Conservation (phyloP, 2,113 vertebrate species). For the Neoarius graeffei region DNA sequence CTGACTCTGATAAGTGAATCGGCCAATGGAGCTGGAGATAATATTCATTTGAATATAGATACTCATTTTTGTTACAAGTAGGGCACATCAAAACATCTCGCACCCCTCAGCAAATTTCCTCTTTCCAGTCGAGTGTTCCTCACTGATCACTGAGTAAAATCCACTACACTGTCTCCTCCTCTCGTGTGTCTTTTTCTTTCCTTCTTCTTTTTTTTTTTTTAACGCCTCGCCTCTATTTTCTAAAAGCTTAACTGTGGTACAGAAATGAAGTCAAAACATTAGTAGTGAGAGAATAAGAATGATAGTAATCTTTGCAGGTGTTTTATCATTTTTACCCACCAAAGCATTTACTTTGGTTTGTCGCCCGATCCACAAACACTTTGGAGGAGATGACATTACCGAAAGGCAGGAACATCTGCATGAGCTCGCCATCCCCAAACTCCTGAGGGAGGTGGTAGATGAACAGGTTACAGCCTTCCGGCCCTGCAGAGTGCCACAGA, state of each 20-base stretch:
- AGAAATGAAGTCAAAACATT: slow-evolving; percentile 71
- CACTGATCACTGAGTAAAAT: slow-evolving; percentile 55
- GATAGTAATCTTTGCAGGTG: slow-evolving; percentile 90
- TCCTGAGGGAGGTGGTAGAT: slow-evolving; percentile 99
- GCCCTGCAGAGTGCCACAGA: slow-evolving; percentile 77
- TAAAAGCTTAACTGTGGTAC: slow-evolving; percentile 53
- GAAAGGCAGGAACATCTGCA: slow-evolving; percentile 99
- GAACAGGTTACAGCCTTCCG: slow-evolving; percentile 99
- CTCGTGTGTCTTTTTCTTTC: slow-evolving; percentile 35
- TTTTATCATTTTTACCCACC: slow-evolving; percentile 99
- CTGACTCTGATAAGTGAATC: slow-evolving; percentile 49
- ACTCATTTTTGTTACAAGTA: slow-evolving; percentile 38
- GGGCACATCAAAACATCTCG: slow-evolving; percentile 30
- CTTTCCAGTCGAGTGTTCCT: slow-evolving; percentile 39
- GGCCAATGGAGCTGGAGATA: slow-evolving; percentile 48
- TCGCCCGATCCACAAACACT: slow-evolving; percentile 99
- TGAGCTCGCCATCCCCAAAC: slow-evolving; percentile 99
- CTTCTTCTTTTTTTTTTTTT: slow-evolving; percentile 19
- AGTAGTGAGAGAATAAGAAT: slow-evolving; percentile 82
- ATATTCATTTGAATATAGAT: slow-evolving; percentile 47
- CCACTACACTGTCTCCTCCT: slow-evolving; percentile 31
- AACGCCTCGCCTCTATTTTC: slow-evolving; percentile 20
- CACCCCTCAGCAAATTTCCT: slow-evolving; percentile 30
- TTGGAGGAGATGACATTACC: slow-evolving; percentile 99
- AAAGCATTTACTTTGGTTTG: slow-evolving; percentile 99